phyloP scores from a whole-genome alignment of 1,140 invertebrate genomes.

The Ephestia elutella region DNA sequence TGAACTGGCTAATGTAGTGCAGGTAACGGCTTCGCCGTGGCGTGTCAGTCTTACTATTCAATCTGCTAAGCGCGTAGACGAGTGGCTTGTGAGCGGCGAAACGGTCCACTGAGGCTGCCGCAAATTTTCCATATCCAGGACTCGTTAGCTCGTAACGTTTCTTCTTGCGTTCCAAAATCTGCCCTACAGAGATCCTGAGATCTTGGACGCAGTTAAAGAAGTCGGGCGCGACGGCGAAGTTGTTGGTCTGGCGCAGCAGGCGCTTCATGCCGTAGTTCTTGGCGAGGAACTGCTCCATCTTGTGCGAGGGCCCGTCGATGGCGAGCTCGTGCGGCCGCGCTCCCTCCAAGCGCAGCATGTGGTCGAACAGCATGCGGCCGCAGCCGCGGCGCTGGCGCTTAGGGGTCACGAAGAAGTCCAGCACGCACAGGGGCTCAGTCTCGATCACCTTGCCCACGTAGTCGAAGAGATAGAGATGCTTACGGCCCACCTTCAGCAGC shows the following conservation, averaged over 20 bases:
- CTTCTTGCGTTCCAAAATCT: no score
- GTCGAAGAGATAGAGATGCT: constrained; percentile 90
- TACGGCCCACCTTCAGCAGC: constrained; percentile 88
- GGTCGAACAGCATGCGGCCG: constrained; percentile 85
- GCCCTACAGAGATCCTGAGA: no score
- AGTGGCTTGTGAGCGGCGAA: no score
- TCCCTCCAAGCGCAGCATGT: constrained; percentile 85
- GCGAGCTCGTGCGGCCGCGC: constrained; percentile 83
- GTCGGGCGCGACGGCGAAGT: constrained; percentile 45
- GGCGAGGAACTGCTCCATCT: constrained; percentile 87
- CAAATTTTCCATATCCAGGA: no score
- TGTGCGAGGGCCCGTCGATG: constrained; percentile 91
- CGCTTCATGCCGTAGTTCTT: constrained; percentile 82
- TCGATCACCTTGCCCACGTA: constrained; percentile 80
- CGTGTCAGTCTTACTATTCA: no score
- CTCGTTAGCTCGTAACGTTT: no score
- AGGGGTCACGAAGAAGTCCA: constrained; percentile 92
- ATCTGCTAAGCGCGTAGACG: no score
- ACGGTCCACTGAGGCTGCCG: no score
- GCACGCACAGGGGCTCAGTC: constrained; percentile 82
- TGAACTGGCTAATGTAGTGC: no score
- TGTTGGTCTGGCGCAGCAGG: constrained; percentile 45
- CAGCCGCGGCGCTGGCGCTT: constrained; percentile 84
- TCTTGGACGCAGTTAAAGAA: constrained; percentile 30
- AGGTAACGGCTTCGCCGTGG: no score